phyloP scores from a whole-genome alignment of 1,140 invertebrate species.

The Lepidurus packardi region DNA sequence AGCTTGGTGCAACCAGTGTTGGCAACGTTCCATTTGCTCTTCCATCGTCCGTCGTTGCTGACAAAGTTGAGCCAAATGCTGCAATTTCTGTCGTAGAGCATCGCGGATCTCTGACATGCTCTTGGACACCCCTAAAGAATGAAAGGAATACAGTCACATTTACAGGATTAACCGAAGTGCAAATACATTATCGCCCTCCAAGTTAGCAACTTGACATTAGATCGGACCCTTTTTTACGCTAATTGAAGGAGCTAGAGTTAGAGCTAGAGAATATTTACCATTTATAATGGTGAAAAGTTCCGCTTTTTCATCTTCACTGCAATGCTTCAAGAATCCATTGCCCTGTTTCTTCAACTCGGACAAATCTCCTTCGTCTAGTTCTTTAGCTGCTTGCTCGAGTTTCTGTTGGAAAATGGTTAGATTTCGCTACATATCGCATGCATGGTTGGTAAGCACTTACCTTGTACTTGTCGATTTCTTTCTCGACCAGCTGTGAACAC shows the following conservation, averaged over 20 bases:
- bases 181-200: background rate
- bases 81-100: constrained; percentile 27
- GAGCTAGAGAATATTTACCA: constrained; percentile 31
- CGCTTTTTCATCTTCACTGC: constrained; percentile 59
- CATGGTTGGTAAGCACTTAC: constrained; percentile 37
- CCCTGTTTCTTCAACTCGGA: constrained; percentile 66
- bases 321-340: constrained; percentile 69
- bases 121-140: background rate
- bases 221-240: too few species aligned
- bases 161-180: background rate
- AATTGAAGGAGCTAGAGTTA: background rate
- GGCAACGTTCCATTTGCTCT: constrained; percentile 67
- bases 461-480: constrained; percentile 66
- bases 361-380: constrained; percentile 68
- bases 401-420: constrained; percentile 43
- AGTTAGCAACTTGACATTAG: background rate
- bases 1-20: constrained; percentile 79
- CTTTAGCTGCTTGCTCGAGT: constrained; percentile 65
- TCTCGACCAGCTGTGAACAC: constrained; percentile 57
- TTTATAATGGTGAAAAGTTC: constrained; percentile 42
- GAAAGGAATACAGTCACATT: background rate
- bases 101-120: constrained; percentile 16
- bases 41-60: constrained; percentile 68
- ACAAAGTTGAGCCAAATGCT: constrained; percentile 15
- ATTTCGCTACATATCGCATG: background rate